Evolutionary conservation across 2,113 vertebrate species (phyloP).

Genomic region (Solea senegalensis): DNA sequence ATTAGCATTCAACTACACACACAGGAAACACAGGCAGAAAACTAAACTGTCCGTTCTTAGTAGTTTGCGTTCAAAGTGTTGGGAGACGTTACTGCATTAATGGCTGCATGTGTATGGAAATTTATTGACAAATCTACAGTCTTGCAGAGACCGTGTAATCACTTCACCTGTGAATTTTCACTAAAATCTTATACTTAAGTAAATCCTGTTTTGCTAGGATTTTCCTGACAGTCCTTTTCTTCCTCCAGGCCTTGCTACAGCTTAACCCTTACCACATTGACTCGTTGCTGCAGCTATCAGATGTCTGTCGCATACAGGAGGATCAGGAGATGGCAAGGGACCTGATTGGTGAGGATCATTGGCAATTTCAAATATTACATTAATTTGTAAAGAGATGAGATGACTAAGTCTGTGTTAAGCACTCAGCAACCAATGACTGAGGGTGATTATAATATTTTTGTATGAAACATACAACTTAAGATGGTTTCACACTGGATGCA

Average conservation of each 20-base stretch:
- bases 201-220: not conserved
- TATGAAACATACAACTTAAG: no score
- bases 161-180: not conserved
- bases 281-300: slow-evolving; percentile 94
- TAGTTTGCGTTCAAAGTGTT: no score
- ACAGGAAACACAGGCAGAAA: no score
- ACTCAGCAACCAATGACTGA: not conserved
- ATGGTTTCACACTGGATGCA: no score
- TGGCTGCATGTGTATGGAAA: no score
- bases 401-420: not conserved
- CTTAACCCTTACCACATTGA: slow-evolving; percentile 94
- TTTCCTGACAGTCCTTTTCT: not conserved
- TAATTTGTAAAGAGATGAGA: not conserved
- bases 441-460: not conserved
- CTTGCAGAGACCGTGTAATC: not conserved
- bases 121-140: not conserved
- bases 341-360: slow-evolving; percentile 86
- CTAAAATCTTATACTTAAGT: not conserved
- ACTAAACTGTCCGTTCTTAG: no score
- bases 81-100: no score
- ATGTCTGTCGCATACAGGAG: slow-evolving; percentile 94
- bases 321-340: slow-evolving; percentile 98
- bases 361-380: not conserved
- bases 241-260: slow-evolving; percentile 88
- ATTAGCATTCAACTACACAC: no score